A percentile compares a stretch with the other conserved stretches of the same genome.
These are phyloP conservation scores for Cistogaster globosa DNA, from an alignment of 2,888 invertebrate genomes.

Conservation along the genomic window DNA sequence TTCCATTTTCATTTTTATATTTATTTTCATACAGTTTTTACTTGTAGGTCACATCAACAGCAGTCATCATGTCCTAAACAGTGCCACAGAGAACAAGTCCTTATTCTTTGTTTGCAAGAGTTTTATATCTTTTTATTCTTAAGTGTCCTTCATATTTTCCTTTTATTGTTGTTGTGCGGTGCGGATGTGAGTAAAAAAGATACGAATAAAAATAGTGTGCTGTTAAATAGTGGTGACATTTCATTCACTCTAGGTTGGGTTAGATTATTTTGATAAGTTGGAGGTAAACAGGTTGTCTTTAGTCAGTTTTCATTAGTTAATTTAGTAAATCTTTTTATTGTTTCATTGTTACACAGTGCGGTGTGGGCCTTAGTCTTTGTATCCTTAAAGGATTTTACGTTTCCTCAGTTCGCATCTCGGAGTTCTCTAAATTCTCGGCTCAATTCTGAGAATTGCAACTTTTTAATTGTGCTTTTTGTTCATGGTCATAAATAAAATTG, in stretches of 20 bases:
- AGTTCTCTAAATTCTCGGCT: no score
- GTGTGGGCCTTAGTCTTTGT: no score
- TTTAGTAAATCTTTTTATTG: no score
- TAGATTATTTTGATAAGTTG: no score
- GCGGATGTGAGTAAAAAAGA: background rate
- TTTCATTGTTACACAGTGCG: no score
- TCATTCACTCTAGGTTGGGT: background rate
- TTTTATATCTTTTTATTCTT: constrained; percentile 14
- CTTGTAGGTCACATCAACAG: constrained; percentile 62
- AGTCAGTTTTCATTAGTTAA: no score
- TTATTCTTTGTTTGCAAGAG: constrained; percentile 31
- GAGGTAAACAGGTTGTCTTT: no score
- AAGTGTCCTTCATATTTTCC: constrained; percentile 26
- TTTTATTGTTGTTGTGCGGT: constrained; percentile 10
- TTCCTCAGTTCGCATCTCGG: no score
- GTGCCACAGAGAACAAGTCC: constrained; percentile 37
- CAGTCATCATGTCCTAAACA: constrained; percentile 63
- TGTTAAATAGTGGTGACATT: background rate
- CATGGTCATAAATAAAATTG: no score
- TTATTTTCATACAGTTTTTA: constrained; percentile 18
- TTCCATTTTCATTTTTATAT: background rate
- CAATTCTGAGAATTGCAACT: no score
- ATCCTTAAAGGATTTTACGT: no score
- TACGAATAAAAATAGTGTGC: background rate
- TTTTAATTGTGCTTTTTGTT: no score